Conservation (phyloP, 2,797 vertebrate species). For the Centropyge bicolor region DNA sequence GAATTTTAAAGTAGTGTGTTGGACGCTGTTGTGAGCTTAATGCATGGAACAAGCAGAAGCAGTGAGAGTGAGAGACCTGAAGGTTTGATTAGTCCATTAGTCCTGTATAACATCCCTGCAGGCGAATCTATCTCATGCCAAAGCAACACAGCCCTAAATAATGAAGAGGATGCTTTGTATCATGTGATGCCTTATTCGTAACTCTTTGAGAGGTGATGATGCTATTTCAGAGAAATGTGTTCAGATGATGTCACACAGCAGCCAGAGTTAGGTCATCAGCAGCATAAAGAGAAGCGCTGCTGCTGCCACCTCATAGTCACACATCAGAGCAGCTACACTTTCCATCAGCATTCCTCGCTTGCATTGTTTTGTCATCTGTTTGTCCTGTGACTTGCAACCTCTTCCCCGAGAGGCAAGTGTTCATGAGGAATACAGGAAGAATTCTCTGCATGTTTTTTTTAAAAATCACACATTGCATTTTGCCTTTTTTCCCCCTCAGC, state of each 20-base stretch:
- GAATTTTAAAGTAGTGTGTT: background rate
- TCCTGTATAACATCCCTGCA: background rate
- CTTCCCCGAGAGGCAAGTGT: conserved; percentile 13
- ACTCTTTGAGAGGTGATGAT: conserved; percentile 31
- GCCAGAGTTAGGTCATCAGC: conserved; percentile 40
- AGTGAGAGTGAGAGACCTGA: background rate
- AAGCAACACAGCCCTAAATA: conserved; percentile 16
- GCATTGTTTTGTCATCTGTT: conserved; percentile 29
- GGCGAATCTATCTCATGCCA: conserved; percentile 8
- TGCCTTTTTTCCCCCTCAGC: background rate
- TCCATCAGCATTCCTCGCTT: conserved; percentile 10
- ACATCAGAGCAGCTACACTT: conserved; percentile 13
- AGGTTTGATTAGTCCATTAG: background rate
- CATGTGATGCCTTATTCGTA: conserved; percentile 46
- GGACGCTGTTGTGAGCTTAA: background rate
- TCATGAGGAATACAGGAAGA: background rate
- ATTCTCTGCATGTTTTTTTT: background rate
- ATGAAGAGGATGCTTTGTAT: conserved; percentile 18
- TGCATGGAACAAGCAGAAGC: background rate
- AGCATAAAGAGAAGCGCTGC: conserved; percentile 7
- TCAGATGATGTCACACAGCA: conserved; percentile 50
- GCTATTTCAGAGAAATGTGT: conserved; percentile 57
- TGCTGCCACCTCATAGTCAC: background rate
- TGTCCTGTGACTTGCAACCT: conserved; percentile 26
- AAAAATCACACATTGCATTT: background rate